A percentile compares a stretch with the other conserved stretches of the same genome.
Conservation (phyloP, 2,888 invertebrate genomes). For the Rhopalosiphum nymphaeae region DNA sequence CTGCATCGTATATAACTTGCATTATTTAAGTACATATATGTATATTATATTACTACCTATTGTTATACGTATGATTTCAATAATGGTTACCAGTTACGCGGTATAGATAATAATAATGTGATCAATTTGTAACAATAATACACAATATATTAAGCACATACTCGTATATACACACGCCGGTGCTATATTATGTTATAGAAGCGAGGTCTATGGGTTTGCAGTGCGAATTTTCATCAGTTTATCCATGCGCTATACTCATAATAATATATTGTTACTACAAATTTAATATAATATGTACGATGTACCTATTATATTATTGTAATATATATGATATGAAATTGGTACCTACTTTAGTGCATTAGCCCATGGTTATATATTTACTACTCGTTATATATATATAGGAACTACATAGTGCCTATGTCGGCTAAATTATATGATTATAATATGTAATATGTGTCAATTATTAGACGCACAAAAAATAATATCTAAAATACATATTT, state of each 20-base stretch:
- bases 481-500: background rate
- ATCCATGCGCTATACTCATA: background rate
- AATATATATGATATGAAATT: background rate
- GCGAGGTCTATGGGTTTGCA: background rate
- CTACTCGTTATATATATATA: no score
- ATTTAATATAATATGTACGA: background rate
- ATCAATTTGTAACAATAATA: background rate
- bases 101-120: background rate
- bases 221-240: background rate
- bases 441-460: background rate
- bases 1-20: background rate
- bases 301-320: background rate
- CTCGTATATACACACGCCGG: background rate
- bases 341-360: background rate
- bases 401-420: background rate
- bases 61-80: background rate
- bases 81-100: background rate
- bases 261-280: background rate
- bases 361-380: background rate
- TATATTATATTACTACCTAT: background rate
- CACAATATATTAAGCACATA: background rate
- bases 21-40: background rate
- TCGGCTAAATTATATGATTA: no score
- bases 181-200: background rate
- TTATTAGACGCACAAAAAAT: background rate